These are phyloP conservation scores for Achlya flavicornis DNA, from an alignment of 2,888 invertebrate genomes.

Conservation along the genomic window DNA sequence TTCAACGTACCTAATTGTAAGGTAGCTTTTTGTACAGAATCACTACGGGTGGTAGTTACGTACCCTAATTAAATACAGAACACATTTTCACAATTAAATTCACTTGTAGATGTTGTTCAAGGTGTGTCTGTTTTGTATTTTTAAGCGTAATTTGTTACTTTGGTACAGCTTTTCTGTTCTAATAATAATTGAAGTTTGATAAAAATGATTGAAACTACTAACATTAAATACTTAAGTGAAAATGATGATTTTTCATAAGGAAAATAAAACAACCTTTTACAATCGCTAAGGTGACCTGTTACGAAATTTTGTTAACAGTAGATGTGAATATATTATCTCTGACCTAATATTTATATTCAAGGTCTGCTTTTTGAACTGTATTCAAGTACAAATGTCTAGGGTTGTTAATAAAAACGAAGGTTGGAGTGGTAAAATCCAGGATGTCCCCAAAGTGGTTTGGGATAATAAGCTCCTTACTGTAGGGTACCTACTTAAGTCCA, in stretches of 20 bases:
- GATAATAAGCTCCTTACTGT: neutral
- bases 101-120: neutral
- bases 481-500: neutral
- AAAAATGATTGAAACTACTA: neutral
- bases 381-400: neutral
- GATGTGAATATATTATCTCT: neutral
- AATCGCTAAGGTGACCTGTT: too few species aligned
- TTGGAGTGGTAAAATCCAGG: neutral
- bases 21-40: slow-evolving; percentile 6
- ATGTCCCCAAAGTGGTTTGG: neutral
- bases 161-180: neutral
- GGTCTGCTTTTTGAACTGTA: neutral
- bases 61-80: slow-evolving; percentile 8
- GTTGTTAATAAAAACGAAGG: neutral
- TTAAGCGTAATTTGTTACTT: neutral
- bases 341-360: neutral
- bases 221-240: too few species aligned
- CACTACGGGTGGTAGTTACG: neutral
- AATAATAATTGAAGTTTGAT: neutral
- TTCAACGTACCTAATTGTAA: slow-evolving; percentile 17
- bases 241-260: too few species aligned
- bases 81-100: slow-evolving; percentile 6
- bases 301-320: neutral
- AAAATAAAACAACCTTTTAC: too few species aligned
- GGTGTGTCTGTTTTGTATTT: neutral